These are phyloP conservation scores for Dicrurus megarhynchus DNA, from an alignment of 2,113 vertebrate genomes.

Conservation along the genomic window DNA sequence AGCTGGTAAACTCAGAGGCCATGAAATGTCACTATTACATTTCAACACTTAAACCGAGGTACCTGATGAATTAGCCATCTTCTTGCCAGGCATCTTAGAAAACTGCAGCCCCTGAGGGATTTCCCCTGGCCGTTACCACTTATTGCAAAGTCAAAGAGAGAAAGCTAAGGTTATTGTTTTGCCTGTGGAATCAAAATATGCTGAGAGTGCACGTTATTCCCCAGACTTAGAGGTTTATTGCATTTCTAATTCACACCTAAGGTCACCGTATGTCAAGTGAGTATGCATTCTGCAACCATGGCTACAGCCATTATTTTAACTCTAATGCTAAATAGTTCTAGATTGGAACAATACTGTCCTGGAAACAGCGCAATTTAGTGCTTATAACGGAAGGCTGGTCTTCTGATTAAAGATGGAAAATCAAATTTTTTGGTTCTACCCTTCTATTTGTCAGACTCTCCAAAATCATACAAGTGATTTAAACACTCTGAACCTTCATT, in stretches of 20 bases:
- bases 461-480: neutral
- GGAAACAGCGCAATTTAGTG: neutral
- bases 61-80: constrained; percentile 61
- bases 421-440: neutral
- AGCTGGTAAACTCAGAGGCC: constrained; percentile 65
- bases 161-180: constrained; percentile 31
- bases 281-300: neutral
- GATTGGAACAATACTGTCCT: neutral
- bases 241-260: constrained; percentile 61
- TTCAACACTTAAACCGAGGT: constrained; percentile 49
- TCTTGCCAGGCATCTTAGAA: constrained; percentile 38
- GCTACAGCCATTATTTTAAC: constrained; percentile 8
- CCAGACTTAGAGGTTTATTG: constrained; percentile 57
- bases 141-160: constrained; percentile 55
- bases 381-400: neutral
- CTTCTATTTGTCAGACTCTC: neutral
- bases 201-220: constrained; percentile 61
- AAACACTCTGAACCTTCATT: accelerated
- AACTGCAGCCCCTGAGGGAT: constrained; percentile 4
- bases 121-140: constrained; percentile 9
- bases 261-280: constrained; percentile 60
- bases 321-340: constrained; percentile 15
- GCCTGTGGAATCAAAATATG: constrained; percentile 45
- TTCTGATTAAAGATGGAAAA: neutral
- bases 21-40: constrained; percentile 66